These are phyloP conservation scores for Agonopterix subpropinquella DNA, from an alignment of 2,888 invertebrate genomes.

Conservation along the genomic window DNA sequence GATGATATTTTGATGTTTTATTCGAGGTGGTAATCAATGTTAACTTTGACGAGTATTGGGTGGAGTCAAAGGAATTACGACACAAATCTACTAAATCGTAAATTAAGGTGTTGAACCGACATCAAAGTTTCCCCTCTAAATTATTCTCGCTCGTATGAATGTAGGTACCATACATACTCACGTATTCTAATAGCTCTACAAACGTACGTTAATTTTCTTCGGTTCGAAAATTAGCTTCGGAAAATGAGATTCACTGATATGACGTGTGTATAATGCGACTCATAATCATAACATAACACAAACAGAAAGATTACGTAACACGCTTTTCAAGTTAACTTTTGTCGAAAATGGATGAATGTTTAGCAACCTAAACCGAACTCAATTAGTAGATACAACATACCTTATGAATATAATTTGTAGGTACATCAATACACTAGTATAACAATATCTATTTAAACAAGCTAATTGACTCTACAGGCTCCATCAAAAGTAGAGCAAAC, in stretches of 20 bases:
- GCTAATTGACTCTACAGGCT: too few relatives aligned
- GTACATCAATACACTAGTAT: too few relatives aligned
- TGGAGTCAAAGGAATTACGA: not conserved
- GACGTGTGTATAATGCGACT: conserved; percentile 12
- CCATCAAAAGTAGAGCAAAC: too few relatives aligned
- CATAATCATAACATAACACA: not conserved
- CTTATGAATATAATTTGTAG: too few relatives aligned
- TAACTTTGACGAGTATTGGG: too few relatives aligned
- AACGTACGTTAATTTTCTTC: conserved; percentile 41
- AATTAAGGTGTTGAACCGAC: not conserved
- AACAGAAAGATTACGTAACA: not conserved
- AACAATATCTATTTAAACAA: too few relatives aligned
- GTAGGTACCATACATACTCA: not conserved
- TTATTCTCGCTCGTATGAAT: conserved; percentile 48
- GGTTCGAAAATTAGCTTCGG: conserved; percentile 38
- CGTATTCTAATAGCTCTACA: conserved; percentile 18
- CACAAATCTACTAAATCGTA: not conserved
- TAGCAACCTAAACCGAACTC: too few relatives aligned
- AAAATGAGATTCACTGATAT: conserved; percentile 31
- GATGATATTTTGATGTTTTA: too few relatives aligned
- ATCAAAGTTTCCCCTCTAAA: conserved; percentile 34
- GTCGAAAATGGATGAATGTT: not conserved
- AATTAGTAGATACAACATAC: too few relatives aligned
- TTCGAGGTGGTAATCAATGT: too few relatives aligned
- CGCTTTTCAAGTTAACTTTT: not conserved